Evolutionary conservation across 1,140 invertebrate genomes (phyloP).

Genomic region (Bombus difficillimus): DNA sequence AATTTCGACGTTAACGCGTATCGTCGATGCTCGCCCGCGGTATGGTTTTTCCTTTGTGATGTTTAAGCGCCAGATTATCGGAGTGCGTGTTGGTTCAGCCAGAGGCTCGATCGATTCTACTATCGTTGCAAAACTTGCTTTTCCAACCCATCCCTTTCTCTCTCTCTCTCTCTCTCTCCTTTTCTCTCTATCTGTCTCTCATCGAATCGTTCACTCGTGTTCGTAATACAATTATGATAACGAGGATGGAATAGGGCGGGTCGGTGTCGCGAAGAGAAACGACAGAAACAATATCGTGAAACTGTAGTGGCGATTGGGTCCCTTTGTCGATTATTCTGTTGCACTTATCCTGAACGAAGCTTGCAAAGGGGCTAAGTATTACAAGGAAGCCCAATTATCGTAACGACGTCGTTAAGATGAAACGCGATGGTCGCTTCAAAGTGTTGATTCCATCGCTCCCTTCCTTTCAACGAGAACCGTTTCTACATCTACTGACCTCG

Average conservation of each 20-base stretch:
- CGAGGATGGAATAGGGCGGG: not conserved
- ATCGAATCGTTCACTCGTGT: not conserved
- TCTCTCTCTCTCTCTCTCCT: not conserved
- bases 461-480: too few relatives aligned
- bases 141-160: not conserved
- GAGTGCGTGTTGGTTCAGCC: conserved; percentile 1
- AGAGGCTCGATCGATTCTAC: conserved; percentile 1
- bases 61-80: conserved; percentile 17
- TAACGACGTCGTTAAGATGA: conserved; percentile 32
- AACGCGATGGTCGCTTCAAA: not conserved
- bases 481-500: not conserved
- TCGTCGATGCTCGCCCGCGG: not conserved
- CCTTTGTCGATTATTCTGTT: not conserved
- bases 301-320: conserved; percentile 1
- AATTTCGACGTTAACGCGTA: not conserved
- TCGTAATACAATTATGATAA: not conserved
- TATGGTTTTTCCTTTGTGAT: not conserved
- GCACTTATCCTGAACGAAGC: not conserved
- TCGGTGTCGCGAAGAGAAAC: not conserved
- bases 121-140: not conserved
- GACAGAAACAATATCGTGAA: not conserved
- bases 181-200: not conserved
- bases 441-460: not conserved
- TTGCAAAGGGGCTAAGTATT: not conserved
- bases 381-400: conserved; percentile 29